Conservation (phyloP, 2,797 vertebrate genomes). For the Phalloptychus januarius region DNA sequence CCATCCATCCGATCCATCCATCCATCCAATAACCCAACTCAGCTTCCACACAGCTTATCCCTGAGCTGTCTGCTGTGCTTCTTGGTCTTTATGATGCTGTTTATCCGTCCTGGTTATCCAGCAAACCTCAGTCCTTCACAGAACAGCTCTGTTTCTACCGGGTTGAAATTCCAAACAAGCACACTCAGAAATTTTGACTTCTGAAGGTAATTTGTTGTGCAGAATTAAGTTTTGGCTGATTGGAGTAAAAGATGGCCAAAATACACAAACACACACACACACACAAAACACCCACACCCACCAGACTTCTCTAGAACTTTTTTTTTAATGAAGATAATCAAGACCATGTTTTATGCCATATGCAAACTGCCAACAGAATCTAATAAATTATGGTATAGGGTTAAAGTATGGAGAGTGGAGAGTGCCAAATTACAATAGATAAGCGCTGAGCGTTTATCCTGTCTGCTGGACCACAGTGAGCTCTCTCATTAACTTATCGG, state of each 20-base stretch:
- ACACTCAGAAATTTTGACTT: not conserved
- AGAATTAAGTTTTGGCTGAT: not conserved
- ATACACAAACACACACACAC: no score
- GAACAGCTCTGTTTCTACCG: not conserved
- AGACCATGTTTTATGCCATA: not conserved
- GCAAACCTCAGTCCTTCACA: slow-evolving; percentile 1
- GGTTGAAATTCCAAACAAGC: not conserved
- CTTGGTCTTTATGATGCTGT: not conserved
- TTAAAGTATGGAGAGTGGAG: not conserved
- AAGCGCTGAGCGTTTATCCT: no score
- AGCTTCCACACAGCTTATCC: not conserved
- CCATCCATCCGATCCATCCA: not conserved
- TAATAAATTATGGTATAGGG: not conserved
- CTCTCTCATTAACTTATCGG: no score
- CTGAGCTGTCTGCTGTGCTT: not conserved
- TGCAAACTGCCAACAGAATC: not conserved
- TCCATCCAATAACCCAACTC: not conserved
- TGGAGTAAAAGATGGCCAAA: not conserved
- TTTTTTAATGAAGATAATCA: not conserved
- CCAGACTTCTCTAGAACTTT: not conserved
- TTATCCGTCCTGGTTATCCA: not conserved
- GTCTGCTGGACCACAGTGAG: no score
- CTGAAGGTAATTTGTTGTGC: not conserved
- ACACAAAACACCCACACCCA: no score
- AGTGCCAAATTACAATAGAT: no score